A percentile compares a stretch with the other conserved stretches of the same genome.
These are phyloP conservation scores for Hoplias malabaricus DNA, from an alignment of 2,113 vertebrate species.

Conservation along the genomic window DNA sequence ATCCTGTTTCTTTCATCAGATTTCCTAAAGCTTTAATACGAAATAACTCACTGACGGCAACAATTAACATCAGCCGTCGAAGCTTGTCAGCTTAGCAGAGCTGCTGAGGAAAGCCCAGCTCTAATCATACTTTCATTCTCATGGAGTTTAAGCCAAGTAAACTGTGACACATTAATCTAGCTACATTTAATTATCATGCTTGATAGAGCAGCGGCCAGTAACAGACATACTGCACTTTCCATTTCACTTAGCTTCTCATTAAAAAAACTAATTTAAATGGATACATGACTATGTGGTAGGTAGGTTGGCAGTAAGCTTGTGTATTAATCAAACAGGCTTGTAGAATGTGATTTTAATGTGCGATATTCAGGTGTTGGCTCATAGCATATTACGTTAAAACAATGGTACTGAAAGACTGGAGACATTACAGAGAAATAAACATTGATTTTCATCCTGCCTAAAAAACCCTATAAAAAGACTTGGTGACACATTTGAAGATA, in stretches of 20 bases:
- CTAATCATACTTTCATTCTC: slow-evolving; percentile 42
- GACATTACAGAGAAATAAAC: neutral
- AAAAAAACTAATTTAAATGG: slow-evolving; percentile 40
- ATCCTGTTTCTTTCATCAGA: slow-evolving; percentile 12
- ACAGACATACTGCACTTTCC: slow-evolving; percentile 10
- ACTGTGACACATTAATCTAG: slow-evolving; percentile 40
- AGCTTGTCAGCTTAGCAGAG: slow-evolving; percentile 24
- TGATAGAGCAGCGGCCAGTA: slow-evolving; percentile 21
- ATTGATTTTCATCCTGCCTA: neutral
- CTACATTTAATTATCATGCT: slow-evolving; percentile 42
- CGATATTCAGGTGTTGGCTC: too few species aligned
- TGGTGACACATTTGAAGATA: slow-evolving; percentile 20
- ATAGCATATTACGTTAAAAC: neutral
- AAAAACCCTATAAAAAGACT: neutral
- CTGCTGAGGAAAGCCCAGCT: slow-evolving; percentile 9
- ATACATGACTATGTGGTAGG: neutral
- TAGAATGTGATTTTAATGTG: neutral
- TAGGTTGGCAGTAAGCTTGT: slow-evolving; percentile 6
- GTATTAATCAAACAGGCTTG: slow-evolving; percentile 1
- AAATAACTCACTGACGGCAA: slow-evolving; percentile 4
- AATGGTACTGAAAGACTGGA: neutral
- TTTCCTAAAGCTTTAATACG: slow-evolving; percentile 4
- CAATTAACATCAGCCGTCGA: slow-evolving; percentile 25
- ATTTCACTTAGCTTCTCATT: slow-evolving; percentile 43
- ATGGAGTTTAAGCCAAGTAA: slow-evolving; percentile 19